Percentiles rank a stretch among this genome's conserved stretches.
Evolutionary conservation across 2,113 vertebrate species (phyloP).

Genomic region (Strix aluco): DNA sequence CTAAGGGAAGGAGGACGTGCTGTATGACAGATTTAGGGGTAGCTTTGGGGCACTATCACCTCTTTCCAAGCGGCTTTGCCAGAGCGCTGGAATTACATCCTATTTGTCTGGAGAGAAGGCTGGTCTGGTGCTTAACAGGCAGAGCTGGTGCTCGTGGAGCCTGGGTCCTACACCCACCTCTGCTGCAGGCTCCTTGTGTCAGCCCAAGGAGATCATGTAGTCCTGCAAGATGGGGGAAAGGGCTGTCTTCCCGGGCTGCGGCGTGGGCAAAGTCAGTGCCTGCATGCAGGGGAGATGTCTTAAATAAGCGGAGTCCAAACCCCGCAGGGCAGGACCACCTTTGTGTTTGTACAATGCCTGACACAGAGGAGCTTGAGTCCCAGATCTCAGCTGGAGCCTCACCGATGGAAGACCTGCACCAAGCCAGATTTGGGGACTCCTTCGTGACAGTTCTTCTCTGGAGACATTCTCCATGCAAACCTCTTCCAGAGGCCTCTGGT

Average conservation of each 20-base stretch:
- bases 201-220: neutral
- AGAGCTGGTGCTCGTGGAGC: neutral
- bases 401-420: neutral
- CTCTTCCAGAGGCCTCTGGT: neutral
- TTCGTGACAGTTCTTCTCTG: neutral
- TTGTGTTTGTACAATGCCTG: neutral
- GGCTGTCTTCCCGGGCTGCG: neutral
- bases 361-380: neutral
- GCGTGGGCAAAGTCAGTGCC: neutral
- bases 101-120: neutral
- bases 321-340: neutral
- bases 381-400: neutral
- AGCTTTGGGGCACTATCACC: neutral
- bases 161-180: neutral
- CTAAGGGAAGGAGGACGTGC: neutral
- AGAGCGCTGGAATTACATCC: neutral
- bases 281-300: neutral
- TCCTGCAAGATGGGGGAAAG: neutral
- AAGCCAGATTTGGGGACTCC: neutral
- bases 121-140: neutral
- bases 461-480: neutral
- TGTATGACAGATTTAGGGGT: conserved; percentile 25
- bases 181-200: neutral
- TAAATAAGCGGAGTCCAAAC: neutral
- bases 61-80: neutral